Evolutionary conservation across 2,797 vertebrate genomes (phyloP).

Genomic region (Falco peregrinus): DNA sequence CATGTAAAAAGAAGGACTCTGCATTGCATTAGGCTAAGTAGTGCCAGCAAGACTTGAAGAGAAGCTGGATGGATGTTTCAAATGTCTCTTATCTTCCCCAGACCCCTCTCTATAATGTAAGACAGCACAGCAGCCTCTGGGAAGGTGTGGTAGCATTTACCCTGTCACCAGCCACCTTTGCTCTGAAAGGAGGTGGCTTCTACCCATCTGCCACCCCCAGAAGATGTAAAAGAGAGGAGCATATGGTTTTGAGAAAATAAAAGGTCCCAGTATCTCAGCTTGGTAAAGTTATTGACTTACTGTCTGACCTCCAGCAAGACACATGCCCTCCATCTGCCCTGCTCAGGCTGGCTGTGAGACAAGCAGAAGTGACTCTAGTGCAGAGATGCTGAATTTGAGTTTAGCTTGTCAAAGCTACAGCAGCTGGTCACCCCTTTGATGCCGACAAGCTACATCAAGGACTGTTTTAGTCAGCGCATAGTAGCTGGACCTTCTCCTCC

Average conservation of each 20-base stretch:
- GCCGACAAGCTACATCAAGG: neutral
- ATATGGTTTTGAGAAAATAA: constrained; percentile 50
- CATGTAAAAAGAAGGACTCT: neutral
- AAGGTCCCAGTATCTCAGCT: neutral
- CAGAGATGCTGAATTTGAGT: constrained; percentile 26
- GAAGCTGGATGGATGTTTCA: neutral
- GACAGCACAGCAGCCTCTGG: neutral
- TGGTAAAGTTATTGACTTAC: constrained; percentile 55
- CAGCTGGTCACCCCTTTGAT: constrained; percentile 31
- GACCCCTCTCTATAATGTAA: neutral
- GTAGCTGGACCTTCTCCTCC: neutral
- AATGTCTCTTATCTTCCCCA: neutral
- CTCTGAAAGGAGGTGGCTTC: constrained; percentile 3
- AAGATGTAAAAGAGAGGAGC: constrained; percentile 31
- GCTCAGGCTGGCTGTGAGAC: neutral
- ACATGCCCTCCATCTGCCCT: constrained; percentile 19
- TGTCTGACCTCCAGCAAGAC: constrained; percentile 53
- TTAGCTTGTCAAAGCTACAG: constrained; percentile 14
- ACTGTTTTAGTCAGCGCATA: neutral
- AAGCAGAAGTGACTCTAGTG: neutral
- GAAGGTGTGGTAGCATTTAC: constrained; percentile 9
- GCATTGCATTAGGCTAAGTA: neutral
- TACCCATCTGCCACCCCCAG: constrained; percentile 15
- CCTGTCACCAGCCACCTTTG: neutral
- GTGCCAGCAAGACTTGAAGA: neutral